Percentiles rank a stretch among this genome's conserved stretches.
Evolutionary conservation across 2,113 vertebrate genomes (phyloP).

Genomic region (Aegotheles bennettii): DNA sequence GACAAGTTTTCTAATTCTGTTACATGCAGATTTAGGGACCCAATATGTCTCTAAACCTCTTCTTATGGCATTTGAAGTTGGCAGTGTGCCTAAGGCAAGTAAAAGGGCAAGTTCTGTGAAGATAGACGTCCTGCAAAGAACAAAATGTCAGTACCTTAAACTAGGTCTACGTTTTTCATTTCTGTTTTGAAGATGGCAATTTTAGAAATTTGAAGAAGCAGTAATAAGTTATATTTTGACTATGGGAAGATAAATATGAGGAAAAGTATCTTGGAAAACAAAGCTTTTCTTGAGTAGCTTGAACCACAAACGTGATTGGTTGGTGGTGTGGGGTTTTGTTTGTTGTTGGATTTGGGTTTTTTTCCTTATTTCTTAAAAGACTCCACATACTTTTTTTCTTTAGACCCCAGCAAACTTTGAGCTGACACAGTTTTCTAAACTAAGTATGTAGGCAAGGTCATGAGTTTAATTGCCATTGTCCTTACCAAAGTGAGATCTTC

Average conservation of each 20-base stretch:
- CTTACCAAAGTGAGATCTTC: not conserved
- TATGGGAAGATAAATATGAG: not conserved
- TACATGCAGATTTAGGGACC: not conserved
- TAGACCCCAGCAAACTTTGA: not conserved
- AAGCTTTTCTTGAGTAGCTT: not conserved
- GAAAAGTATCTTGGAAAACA: not conserved
- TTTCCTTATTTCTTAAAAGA: not conserved
- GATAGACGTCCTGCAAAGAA: not conserved
- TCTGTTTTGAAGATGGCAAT: not conserved
- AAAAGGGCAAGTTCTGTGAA: not conserved
- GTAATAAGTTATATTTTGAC: not conserved
- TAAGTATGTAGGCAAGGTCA: not conserved
- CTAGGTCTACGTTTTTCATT: not conserved
- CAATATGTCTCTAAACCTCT: not conserved
- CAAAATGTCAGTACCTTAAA: not conserved
- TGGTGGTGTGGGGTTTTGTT: not conserved
- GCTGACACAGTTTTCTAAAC: not conserved
- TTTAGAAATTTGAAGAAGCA: not conserved
- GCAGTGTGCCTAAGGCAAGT: not conserved
- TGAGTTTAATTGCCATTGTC: not conserved
- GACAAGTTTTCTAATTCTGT: not conserved
- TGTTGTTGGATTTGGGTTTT: not conserved
- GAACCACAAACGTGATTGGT: not conserved
- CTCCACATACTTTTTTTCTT: not conserved
- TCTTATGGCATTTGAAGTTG: not conserved